Evolutionary conservation across 2,797 vertebrate genomes (phyloP), one percentile per base, ranked within the genome.

Genomic region (Gymnothorax javanicus): DNA sequence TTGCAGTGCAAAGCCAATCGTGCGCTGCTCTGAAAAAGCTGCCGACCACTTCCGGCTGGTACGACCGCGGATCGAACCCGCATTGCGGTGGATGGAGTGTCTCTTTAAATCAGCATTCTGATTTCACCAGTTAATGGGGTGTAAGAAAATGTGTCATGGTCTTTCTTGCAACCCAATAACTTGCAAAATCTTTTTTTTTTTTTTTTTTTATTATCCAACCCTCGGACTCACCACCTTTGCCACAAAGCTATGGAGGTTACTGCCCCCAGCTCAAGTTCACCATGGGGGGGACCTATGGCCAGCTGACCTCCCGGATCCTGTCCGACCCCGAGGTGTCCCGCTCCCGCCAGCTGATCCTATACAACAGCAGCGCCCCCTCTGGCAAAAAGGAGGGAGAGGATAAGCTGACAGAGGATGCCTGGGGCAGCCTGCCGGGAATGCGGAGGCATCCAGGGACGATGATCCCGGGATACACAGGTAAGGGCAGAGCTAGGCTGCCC

Each of bases 381-480:
- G 59, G 33, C 23, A 89, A 92, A 50, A 62, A 27, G 0, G 88
- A 89, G 75, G 9, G 20, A 0, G 88, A 90, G 75, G 7, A 20
- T 0, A 86, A n/a, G 11, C 69, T 85, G 0, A 62, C n/a, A 0
- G 86, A 87, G 12, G 87, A 89, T 89, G 90, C 89, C 86, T 88
- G 62, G 90, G 90, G 83, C 73, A 69, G 64, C 75, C 59, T 85
- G 50, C 20, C 87, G 11, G 89, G 88, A 67, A 82, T 33, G 0
- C 62, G 69, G 64, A 87, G 89, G 43, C 87, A 91, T 77, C 12
- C 89, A 67, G 91, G 86, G 64, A 93, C 20, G 85, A 89, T 94
- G 91, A 93, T 96, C 87, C 95, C 96, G 0, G 96, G 96, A 88
- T 97, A 96, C 90, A 97, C 96, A 90, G 97, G 97, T 95, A 88